Percentiles rank a stretch among this genome's conserved stretches.
Evolutionary conservation across 2,888 invertebrate genomes (phyloP).

Genomic region (Troides helena): DNA sequence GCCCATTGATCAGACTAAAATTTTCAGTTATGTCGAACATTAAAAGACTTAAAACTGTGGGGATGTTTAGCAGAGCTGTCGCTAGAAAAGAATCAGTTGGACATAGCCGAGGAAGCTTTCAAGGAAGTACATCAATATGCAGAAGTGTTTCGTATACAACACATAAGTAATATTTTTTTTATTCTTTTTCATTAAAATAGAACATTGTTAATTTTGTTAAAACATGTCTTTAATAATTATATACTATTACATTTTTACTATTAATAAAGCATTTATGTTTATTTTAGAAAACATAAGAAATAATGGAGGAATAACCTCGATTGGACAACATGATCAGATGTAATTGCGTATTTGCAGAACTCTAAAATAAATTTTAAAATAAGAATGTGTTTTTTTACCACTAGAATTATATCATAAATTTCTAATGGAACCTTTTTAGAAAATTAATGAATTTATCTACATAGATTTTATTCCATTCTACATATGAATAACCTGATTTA

Average conservation of each 20-base stretch:
- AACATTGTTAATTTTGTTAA: no score
- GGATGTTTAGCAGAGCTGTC: slow-evolving; percentile 96
- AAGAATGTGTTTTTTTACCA: neutral
- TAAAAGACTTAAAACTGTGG: slow-evolving; percentile 88
- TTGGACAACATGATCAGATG: neutral
- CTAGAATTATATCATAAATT: no score
- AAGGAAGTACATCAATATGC: slow-evolving; percentile 82
- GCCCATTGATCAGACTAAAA: neutral
- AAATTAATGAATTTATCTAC: no score
- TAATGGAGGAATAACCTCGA: slow-evolving; percentile 7
- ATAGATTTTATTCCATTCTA: no score
- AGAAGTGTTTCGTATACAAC: slow-evolving; percentile 91
- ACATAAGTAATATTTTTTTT: slow-evolving; percentile 71
- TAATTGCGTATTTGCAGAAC: neutral
- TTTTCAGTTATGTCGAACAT: slow-evolving; percentile 69
- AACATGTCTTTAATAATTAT: no score
- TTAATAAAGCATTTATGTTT: neutral
- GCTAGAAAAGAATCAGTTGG: slow-evolving; percentile 90
- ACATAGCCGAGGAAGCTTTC: slow-evolving; percentile 96
- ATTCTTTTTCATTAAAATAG: neutral
- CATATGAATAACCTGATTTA: no score
- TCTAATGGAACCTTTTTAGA: no score
- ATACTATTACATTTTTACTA: neutral
- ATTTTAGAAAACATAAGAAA: slow-evolving; percentile 31
- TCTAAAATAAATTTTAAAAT: neutral